phyloP scores from a whole-genome alignment of 2,888 invertebrate species.

The Amorpha juglandis region DNA sequence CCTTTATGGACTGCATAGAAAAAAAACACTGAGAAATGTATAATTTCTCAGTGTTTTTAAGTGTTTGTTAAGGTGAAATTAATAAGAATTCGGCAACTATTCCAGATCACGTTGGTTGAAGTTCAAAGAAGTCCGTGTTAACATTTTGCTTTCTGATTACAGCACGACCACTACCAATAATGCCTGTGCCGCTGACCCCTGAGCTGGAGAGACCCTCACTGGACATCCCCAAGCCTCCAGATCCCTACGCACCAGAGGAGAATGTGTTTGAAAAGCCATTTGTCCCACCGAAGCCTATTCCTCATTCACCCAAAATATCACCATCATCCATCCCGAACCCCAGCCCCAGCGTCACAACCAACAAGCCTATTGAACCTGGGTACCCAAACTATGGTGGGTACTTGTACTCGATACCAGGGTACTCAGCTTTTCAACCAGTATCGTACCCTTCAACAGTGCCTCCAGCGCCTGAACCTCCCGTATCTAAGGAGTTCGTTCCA shows the following conservation, averaged over 20 bases:
- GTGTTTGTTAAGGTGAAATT: background rate
- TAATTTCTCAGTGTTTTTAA: no score
- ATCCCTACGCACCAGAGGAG: constrained; percentile 50
- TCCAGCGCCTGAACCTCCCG: constrained; percentile 48
- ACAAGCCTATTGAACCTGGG: constrained; percentile 63
- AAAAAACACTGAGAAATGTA: background rate
- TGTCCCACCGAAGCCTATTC: constrained; percentile 61
- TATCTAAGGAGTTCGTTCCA: constrained; percentile 52
- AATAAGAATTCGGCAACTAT: background rate
- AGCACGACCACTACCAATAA: constrained; percentile 36
- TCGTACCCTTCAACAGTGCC: constrained; percentile 59
- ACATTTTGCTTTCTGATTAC: constrained; percentile 34
- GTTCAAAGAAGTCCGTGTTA: background rate
- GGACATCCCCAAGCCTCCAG: constrained; percentile 58
- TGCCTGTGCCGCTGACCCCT: constrained; percentile 38
- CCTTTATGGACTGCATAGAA: constrained; percentile 25
- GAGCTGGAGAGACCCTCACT: constrained; percentile 54
- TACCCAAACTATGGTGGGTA: constrained; percentile 71
- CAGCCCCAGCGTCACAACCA: constrained; percentile 70
- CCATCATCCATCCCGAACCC: constrained; percentile 80
- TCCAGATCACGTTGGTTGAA: background rate
- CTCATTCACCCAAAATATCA: constrained; percentile 75
- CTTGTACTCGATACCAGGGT: constrained; percentile 75
- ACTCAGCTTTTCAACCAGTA: constrained; percentile 77
- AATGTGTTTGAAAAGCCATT: constrained; percentile 67